phyloP scores from a whole-genome alignment of 1,140 invertebrate species.

The Pantala flavescens region DNA sequence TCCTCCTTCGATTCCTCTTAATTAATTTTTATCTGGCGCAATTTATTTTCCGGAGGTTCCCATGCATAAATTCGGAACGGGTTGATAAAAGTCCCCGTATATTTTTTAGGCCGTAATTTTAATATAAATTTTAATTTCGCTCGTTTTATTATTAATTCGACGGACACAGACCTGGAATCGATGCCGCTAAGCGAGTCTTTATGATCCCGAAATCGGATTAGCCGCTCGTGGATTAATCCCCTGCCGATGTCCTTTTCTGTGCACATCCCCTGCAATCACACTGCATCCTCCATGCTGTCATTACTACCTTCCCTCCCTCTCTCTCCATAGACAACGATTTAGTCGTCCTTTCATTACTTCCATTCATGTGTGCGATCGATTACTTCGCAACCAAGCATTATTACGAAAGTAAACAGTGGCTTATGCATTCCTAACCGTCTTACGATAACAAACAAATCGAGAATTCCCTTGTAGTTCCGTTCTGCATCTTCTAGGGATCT shows the following conservation, averaged over 20 bases:
- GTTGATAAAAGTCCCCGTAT: too few relatives aligned
- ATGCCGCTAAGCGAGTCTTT: conserved; percentile 4
- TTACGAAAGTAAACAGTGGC: too few relatives aligned
- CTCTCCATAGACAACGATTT: not conserved
- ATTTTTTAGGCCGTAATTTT: not conserved
- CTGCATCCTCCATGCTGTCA: not conserved
- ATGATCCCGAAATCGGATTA: conserved; percentile 9
- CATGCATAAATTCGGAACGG: too few relatives aligned
- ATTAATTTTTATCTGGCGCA: not conserved
- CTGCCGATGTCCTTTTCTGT: not conserved
- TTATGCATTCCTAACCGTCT: too few relatives aligned
- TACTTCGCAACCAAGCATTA: too few relatives aligned
- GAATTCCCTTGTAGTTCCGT: too few relatives aligned
- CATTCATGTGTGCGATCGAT: too few relatives aligned
- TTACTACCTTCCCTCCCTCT: not conserved
- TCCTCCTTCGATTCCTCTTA: not conserved
- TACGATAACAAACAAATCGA: too few relatives aligned
- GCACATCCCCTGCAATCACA: not conserved
- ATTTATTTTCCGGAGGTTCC: too few relatives aligned
- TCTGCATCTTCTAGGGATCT: too few relatives aligned
- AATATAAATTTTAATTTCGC: not conserved
- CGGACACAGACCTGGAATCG: not conserved
- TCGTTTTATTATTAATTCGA: not conserved
- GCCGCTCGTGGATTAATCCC: not conserved
- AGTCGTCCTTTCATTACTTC: too few relatives aligned